Conservation (phyloP, 2,113 vertebrate species). For the Centropristis striata region DNA sequence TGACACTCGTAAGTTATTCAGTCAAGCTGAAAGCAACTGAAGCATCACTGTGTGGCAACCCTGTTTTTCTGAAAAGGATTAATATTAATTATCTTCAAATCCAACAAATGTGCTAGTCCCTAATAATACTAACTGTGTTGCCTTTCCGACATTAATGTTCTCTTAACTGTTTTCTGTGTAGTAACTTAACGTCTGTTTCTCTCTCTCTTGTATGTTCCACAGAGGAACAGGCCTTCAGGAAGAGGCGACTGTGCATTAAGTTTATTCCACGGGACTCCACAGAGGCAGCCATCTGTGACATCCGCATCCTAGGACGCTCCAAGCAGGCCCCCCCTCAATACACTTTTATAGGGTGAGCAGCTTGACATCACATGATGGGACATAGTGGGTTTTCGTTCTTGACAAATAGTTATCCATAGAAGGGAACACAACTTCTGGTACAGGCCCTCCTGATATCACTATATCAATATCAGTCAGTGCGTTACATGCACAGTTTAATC, state of each 20-base stretch:
- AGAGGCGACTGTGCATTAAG: constrained; percentile 97
- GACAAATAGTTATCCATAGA: background rate
- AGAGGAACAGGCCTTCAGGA: constrained; percentile 97
- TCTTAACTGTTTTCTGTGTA: background rate
- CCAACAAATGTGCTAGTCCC: too few relatives aligned
- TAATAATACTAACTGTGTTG: background rate
- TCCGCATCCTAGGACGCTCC: constrained; percentile 94
- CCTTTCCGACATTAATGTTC: background rate
- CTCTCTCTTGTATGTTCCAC: constrained; percentile 36
- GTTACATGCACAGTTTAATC: too few relatives aligned
- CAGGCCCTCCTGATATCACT: too few relatives aligned
- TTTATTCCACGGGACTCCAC: constrained; percentile 99
- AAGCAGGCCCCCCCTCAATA: constrained; percentile 98
- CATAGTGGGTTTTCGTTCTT: too few relatives aligned
- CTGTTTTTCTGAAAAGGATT: background rate
- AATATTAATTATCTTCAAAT: background rate
- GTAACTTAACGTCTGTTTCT: background rate
- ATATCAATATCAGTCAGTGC: too few relatives aligned
- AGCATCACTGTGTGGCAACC: background rate
- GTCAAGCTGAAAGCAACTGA: background rate
- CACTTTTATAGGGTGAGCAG: constrained; percentile 95
- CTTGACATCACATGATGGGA: background rate
- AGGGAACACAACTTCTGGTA: too few relatives aligned
- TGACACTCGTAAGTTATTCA: constrained; percentile 92
- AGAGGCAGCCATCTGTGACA: constrained; percentile 97